Base-by-base conservation (phyloP, 2,888 invertebrate species). In the Cyaniris semiargus region DNA sequence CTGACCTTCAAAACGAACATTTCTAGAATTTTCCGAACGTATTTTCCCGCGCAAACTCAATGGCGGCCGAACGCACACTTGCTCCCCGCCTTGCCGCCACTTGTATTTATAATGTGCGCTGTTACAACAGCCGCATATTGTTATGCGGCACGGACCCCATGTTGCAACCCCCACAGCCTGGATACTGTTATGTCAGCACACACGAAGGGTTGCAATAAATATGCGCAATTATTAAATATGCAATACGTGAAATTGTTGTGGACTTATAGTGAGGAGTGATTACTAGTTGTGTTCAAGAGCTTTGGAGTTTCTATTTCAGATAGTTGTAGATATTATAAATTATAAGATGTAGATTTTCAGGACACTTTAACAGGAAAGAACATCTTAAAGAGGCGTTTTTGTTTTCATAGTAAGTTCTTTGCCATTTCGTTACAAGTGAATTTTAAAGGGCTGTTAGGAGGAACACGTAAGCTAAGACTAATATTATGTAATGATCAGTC, bases 1-100 rank as follows among this genome's bases (percentile, higher is more conserved):
- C 93, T 88, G 84, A 93, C 93, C 93, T 93, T 93, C 82, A 92
- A 87, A 90, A 89, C 85, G 85, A 92, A 89, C 93, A 93, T 93
- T 88, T 87, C 82, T 81, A 80, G 81, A 83, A 81, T 84, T 84
- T 84, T 81, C 81, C 78, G 85, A 86, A 87, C 86, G 89, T 91
- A 88, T 81, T 89, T 88, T 91, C 89, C 89, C 91, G 90, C 87
- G 85, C 86, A 87, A 86, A 84, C 83, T 84, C 81, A 84, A 86
- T 86, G 86, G 87, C 87, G 85, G 85, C 85, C 86, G 85, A 81
- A 85, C 83, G 88, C 87, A 88, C 86, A 86, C 91, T 87, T 90
- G 90, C 83, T 85, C 83, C 86, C 85, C 84, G 83, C 80, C 82
- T 82, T 82, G 81, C 84, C 72, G 80, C 84, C 85, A 88, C 92